Conservation (phyloP, 2,888 invertebrate genomes). For the Leptopilina syphax region DNA sequence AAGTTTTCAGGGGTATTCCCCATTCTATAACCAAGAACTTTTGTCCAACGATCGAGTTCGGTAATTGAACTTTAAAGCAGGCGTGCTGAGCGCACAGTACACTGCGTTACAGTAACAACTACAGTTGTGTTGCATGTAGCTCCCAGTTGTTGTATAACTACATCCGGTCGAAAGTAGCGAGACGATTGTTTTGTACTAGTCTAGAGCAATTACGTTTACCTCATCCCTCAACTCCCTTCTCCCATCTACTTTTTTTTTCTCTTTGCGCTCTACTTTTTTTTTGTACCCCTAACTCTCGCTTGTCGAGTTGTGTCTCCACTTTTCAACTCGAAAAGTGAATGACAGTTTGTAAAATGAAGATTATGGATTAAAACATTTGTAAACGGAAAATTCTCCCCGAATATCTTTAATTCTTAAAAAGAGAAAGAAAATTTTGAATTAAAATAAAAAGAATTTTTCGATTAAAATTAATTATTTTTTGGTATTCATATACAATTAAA, state of each 20-base stretch:
- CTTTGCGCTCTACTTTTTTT: not conserved
- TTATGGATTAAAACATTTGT: too few species aligned
- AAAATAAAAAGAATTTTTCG: too few species aligned
- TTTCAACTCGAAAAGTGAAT: too few species aligned
- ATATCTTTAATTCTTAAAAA: too few species aligned
- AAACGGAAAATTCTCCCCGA: too few species aligned
- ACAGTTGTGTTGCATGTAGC: conserved; percentile 31
- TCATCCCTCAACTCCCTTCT: not conserved
- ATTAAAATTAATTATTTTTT: too few species aligned
- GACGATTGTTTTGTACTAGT: conserved; percentile 42
- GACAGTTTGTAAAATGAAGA: too few species aligned
- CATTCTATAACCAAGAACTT: conserved; percentile 59
- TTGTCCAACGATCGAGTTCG: conserved; percentile 57
- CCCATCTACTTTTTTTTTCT: not conserved
- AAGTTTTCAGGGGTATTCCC: conserved; percentile 58
- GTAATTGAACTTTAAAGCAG: conserved; percentile 61
- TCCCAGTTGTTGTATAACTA: conserved; percentile 44
- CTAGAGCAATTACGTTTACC: conserved; percentile 35
- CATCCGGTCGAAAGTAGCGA: conserved; percentile 45
- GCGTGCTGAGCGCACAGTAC: conserved; percentile 47
- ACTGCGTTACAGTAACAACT: conserved; percentile 39
- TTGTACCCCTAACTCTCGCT: too few species aligned
- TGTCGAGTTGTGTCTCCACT: too few species aligned
- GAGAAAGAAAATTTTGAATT: too few species aligned
- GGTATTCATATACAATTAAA: too few species aligned